Evolutionary conservation across 2,797 vertebrate species (phyloP).

Genomic region (Aeoliscus strigatus): DNA sequence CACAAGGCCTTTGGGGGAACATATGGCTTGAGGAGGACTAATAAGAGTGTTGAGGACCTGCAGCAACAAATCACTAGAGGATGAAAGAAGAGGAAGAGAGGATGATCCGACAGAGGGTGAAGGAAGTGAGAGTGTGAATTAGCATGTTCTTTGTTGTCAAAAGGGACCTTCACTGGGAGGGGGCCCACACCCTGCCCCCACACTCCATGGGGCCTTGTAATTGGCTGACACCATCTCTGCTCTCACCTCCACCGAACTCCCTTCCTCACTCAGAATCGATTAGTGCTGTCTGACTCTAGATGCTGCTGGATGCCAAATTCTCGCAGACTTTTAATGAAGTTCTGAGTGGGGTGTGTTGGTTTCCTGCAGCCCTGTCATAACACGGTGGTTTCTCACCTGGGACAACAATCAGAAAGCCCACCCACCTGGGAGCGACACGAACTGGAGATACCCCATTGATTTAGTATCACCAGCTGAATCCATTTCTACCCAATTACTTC

Average conservation of each 20-base stretch:
- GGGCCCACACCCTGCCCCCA: constrained; percentile 8
- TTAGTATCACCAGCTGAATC: constrained; percentile 35
- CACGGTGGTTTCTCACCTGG: constrained; percentile 16
- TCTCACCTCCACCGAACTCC: constrained; percentile 55
- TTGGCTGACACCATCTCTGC: constrained; percentile 42
- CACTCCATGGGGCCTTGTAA: constrained; percentile 45
- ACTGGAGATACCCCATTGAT: constrained; percentile 33
- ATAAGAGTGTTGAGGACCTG: constrained; percentile 15
- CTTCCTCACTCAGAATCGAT: constrained; percentile 63
- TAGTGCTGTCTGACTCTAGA: constrained; percentile 45
- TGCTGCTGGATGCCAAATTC: constrained; percentile 25
- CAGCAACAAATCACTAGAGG: too few relatives aligned
- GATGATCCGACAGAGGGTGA: not conserved
- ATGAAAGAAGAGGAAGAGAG: not conserved
- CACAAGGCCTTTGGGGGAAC: constrained; percentile 14
- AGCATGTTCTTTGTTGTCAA: constrained; percentile 26
- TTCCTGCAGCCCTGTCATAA: constrained; percentile 17
- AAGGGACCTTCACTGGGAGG: constrained; percentile 21
- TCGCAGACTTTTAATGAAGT: constrained; percentile 56
- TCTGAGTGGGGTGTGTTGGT: not conserved
- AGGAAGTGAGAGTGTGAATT: constrained; percentile 4
- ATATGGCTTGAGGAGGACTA: constrained; percentile 24
- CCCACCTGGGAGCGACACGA: too few relatives aligned
- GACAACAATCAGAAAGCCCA: constrained; percentile 23
- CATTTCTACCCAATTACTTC: constrained; percentile 41